A percentile compares a stretch with the other conserved stretches of the same genome.
Conservation (phyloP, 2,888 invertebrate genomes). For the Itoplectis maculator region DNA sequence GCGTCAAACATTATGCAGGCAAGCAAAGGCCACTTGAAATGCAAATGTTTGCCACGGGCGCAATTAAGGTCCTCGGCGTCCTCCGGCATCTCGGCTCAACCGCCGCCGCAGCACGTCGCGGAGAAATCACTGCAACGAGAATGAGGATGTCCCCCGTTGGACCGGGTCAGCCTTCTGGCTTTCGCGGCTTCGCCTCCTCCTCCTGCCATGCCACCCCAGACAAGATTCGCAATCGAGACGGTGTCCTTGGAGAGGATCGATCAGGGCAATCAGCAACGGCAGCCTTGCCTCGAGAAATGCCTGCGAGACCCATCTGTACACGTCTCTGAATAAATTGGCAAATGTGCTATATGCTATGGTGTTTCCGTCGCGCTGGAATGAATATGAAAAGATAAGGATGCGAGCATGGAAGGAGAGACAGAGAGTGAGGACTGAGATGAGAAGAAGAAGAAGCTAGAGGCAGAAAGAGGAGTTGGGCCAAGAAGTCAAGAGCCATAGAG, state of each 20-base stretch:
- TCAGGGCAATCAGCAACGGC: conserved; percentile 26
- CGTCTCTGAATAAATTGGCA: conserved; percentile 46
- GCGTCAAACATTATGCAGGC: conserved; percentile 78
- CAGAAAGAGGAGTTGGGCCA: not conserved
- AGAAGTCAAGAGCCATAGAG: conserved; percentile 1
- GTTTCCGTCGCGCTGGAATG: conserved; percentile 6
- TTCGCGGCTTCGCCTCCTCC: not conserved
- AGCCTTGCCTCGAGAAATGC: not conserved
- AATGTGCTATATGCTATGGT: conserved; percentile 16
- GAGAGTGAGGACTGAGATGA: conserved; percentile 8
- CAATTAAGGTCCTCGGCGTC: conserved; percentile 75
- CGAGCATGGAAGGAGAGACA: not conserved
- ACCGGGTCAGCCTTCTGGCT: conserved; percentile 34
- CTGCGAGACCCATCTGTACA: conserved; percentile 5
- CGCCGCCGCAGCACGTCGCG: conserved; percentile 25
- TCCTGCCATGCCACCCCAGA: not conserved
- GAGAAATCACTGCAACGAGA: conserved; percentile 48
- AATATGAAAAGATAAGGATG: conserved; percentile 40
- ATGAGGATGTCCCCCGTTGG: not conserved
- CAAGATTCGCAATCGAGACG: conserved; percentile 26
- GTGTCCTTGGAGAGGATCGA: conserved; percentile 6
- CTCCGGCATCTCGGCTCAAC: conserved; percentile 34
- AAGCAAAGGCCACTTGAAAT: conserved; percentile 76
- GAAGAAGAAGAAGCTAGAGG: not conserved
- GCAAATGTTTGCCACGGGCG: conserved; percentile 78